Evolutionary conservation across 1,140 invertebrate genomes (phyloP).

Genomic region (Batillaria attramentaria): DNA sequence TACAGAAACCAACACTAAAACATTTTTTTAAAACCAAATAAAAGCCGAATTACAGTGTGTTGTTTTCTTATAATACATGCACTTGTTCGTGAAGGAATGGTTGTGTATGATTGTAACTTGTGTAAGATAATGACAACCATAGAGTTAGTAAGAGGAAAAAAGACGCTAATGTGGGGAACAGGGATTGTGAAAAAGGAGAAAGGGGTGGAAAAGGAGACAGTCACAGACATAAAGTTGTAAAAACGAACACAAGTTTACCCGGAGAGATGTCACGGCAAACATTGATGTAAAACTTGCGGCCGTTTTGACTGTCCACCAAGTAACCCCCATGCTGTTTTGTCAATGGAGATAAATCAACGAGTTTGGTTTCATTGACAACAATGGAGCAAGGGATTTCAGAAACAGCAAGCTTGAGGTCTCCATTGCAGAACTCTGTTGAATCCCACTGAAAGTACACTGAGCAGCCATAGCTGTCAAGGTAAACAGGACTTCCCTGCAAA

Average conservation of each 20-base stretch:
- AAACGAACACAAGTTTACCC: slow-evolving; percentile 43
- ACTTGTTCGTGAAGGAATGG: too few relatives aligned
- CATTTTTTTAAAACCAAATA: too few relatives aligned
- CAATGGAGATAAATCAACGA: slow-evolving; percentile 61
- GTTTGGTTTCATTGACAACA: slow-evolving; percentile 45
- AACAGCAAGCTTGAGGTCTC: slow-evolving; percentile 32
- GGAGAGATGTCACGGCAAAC: slow-evolving; percentile 63
- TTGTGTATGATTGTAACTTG: too few relatives aligned
- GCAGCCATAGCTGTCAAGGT: slow-evolving; percentile 52
- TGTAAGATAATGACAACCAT: too few relatives aligned
- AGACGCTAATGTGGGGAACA: too few relatives aligned
- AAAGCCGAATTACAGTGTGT: too few relatives aligned
- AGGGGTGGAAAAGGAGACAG: too few relatives aligned
- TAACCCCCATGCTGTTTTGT: slow-evolving; percentile 60
- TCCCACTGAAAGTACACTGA: slow-evolving; percentile 64
- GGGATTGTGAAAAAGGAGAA: too few relatives aligned
- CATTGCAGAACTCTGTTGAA: slow-evolving; percentile 57
- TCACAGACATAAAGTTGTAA: too few relatives aligned
- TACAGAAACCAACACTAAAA: too few relatives aligned
- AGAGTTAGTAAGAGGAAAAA: too few relatives aligned
- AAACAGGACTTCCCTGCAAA: slow-evolving; percentile 61
- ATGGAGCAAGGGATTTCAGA: slow-evolving; percentile 63
- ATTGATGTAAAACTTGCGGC: slow-evolving; percentile 63
- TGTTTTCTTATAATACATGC: too few relatives aligned
- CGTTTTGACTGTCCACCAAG: slow-evolving; percentile 49